Evolutionary conservation across 2,797 vertebrate genomes (phyloP).

Genomic region (Poecilia velifera): DNA sequence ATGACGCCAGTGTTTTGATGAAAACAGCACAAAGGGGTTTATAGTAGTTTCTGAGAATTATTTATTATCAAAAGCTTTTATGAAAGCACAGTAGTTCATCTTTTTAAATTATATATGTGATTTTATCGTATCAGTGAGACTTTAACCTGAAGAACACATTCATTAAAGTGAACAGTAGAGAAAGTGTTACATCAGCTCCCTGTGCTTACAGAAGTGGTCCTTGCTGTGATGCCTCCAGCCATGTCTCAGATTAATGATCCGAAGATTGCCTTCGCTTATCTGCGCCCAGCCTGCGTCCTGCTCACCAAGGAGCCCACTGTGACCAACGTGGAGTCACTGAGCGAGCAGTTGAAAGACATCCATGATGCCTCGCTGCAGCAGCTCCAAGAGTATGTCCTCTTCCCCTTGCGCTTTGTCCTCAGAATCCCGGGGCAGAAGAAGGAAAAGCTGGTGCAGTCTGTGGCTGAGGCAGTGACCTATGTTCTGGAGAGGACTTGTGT

Average conservation of each 20-base stretch:
- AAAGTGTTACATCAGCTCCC: not conserved
- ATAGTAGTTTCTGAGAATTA: no score
- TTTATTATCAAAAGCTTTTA: no score
- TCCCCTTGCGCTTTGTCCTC: conserved; percentile 90
- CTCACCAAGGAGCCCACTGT: conserved; percentile 86
- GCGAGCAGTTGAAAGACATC: conserved; percentile 76
- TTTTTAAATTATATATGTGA: no score
- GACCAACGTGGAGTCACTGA: conserved; percentile 83
- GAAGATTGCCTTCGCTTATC: conserved; percentile 87
- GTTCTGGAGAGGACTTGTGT: conserved; percentile 87
- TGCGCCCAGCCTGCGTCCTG: conserved; percentile 89
- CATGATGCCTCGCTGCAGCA: conserved; percentile 88
- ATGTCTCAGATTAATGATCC: conserved; percentile 87
- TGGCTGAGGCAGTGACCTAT: conserved; percentile 82
- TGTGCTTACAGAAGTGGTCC: not conserved
- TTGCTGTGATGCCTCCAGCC: conserved; percentile 53
- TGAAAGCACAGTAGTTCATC: no score
- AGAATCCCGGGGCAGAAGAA: conserved; percentile 84
- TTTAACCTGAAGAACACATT: not conserved
- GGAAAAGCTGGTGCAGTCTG: conserved; percentile 83
- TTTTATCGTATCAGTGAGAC: no score
- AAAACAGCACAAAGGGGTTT: no score
- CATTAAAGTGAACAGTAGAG: not conserved
- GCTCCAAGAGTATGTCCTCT: conserved; percentile 94
- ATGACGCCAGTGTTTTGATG: no score